These are phyloP conservation scores for Dicroscelio sp. DNA, from an alignment of 2,888 invertebrate species.

Conservation along the genomic window DNA sequence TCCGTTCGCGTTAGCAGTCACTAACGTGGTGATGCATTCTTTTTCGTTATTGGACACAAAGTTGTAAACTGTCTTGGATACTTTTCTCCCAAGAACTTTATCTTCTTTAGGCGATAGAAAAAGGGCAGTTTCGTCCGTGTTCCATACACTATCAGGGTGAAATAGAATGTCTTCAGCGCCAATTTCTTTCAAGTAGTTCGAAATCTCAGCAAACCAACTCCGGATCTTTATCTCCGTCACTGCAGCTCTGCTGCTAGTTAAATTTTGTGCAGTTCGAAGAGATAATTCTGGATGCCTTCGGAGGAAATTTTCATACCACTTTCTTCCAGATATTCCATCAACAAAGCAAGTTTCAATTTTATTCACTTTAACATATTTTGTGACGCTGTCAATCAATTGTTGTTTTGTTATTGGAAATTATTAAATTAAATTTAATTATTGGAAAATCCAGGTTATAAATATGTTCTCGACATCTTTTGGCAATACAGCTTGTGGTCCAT, in stretches of 20 bases:
- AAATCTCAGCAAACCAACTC: slow-evolving; percentile 82
- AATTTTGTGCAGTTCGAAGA: slow-evolving; percentile 81
- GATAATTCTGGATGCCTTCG: slow-evolving; percentile 30
- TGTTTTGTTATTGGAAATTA: slow-evolving; percentile 45
- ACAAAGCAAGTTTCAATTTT: slow-evolving; percentile 15
- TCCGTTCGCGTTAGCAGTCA: too few species aligned
- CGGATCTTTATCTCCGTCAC: slow-evolving; percentile 79
- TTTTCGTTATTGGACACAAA: slow-evolving; percentile 54
- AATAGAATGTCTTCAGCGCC: slow-evolving; percentile 63
- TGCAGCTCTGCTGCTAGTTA: slow-evolving; percentile 78
- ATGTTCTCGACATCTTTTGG: too few species aligned
- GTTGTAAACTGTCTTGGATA: slow-evolving; percentile 10
- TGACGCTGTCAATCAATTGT: slow-evolving; percentile 45
- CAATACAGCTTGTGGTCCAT: too few species aligned
- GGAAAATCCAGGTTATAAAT: too few species aligned
- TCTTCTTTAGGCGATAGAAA: slow-evolving; percentile 84
- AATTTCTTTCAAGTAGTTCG: slow-evolving; percentile 74
- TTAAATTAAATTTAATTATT: too few species aligned
- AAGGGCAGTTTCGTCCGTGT: slow-evolving; percentile 87
- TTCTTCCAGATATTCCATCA: background rate
- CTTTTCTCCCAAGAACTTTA: slow-evolving; percentile 49
- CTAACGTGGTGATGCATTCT: slow-evolving; percentile 60
- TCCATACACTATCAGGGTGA: slow-evolving; percentile 83
- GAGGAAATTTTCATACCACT: slow-evolving; percentile 9
- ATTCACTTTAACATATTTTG: slow-evolving; percentile 37